Base-by-base conservation (phyloP, 2,888 invertebrate genomes). In the Lypha dubia region DNA sequence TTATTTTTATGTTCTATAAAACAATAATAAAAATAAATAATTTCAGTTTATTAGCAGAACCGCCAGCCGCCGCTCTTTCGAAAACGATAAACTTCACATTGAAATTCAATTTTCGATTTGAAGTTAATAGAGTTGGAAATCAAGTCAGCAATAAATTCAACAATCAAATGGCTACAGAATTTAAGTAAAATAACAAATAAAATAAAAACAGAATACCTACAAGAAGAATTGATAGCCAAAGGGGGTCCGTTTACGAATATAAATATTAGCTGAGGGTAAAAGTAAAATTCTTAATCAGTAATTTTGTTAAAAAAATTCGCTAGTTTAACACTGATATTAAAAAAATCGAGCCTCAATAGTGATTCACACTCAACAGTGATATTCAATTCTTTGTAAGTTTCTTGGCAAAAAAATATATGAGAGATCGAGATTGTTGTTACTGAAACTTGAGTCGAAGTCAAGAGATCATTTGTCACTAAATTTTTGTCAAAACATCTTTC, bases 101-200 rank as follows among this genome's bases (percentile, higher is more conserved):
- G 63, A 70, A 81, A 84, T 81, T 84, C 58, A 74, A 77, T 79
- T 84, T 84, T 81, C 84, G 71, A 84, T 84, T 79, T 77, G 81
- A 80, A 74, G 81, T 84, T 77, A 77, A 84, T 81, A 79, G 84
- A 84, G 81, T 84, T 77, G 77, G 76, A 84, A 80, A 84, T 80
- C 65, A 73, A 80, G 80, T 80, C 67, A 60, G 71, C 75, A 80
- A 76, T 80, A 84, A 84, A 80, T 80, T 73, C 65, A 60, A 73
- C 41, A 53, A 75, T 60, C 32, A 51, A 80, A 71, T 22, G 67
- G 60, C 76, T 49, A 49, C 20, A 49, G 17, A 73, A 38, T 11
- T 17, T 13, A 15, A n/a, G n/a, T 28, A 49, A 67, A 67, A 68
- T 32, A 65, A 74, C 46, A 67, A 75, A 60, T 32, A 56, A 68